Percentiles rank a stretch among this genome's conserved stretches.
Evolutionary conservation across 2,113 vertebrate genomes (phyloP).

Genomic region (Mobula hypostoma): DNA sequence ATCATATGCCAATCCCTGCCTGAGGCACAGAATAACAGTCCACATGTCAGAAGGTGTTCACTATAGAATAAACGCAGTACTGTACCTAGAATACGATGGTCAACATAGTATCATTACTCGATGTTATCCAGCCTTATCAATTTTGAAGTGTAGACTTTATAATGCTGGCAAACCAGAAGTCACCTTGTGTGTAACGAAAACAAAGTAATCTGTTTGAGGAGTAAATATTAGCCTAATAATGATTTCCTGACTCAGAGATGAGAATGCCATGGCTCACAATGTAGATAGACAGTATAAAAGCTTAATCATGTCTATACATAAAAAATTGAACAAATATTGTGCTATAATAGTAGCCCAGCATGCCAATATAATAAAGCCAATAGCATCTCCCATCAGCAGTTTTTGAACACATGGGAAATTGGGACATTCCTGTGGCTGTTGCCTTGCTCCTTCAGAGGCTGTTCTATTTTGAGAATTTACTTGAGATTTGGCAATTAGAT

Average conservation of each 20-base stretch:
- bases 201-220: neutral
- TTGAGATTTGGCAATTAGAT: neutral
- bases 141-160: no score
- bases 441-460: neutral
- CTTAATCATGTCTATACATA: neutral
- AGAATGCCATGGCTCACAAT: neutral
- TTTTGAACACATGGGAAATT: no score
- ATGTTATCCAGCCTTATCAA: no score
- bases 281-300: neutral
- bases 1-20: neutral
- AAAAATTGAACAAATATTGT: neutral
- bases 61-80: neutral
- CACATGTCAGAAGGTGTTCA: neutral
- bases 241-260: no score
- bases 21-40: neutral
- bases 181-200: no score
- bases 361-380: no score
- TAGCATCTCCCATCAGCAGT: no score
- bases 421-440: no score
- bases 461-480: neutral
- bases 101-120: neutral
- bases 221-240: neutral
- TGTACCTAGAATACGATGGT: neutral
- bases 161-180: no score
- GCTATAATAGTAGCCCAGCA: neutral